Percentiles rank a stretch among this genome's conserved stretches.
phyloP scores from a whole-genome alignment of 2,888 invertebrate species.

The Lacanobia oleracea region DNA sequence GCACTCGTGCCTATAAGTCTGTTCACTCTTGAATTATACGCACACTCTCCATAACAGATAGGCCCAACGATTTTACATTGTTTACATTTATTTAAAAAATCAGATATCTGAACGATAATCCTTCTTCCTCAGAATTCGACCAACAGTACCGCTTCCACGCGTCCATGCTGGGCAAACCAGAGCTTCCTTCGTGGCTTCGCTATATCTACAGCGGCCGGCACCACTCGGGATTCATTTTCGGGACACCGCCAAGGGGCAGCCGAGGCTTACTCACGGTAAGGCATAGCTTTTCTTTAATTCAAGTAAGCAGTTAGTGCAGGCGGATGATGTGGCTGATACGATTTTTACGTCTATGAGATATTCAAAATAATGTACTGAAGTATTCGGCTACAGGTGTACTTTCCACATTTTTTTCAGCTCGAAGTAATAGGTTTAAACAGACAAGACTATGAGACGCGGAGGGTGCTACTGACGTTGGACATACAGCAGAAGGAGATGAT shows the following conservation, averaged over 20 bases:
- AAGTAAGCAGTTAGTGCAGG: background rate
- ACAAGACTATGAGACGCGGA: slow-evolving; percentile 94
- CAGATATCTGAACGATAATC: background rate
- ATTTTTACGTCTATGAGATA: too few relatives aligned
- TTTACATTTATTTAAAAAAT: too few relatives aligned
- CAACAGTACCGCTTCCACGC: slow-evolving; percentile 94
- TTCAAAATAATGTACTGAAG: too few relatives aligned
- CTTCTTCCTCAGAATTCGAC: slow-evolving; percentile 84
- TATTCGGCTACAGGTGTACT: background rate
- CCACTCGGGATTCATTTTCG: slow-evolving; percentile 95
- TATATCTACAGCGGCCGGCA: slow-evolving; percentile 95
- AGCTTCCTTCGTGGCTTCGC: slow-evolving; percentile 96
- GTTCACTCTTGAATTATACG: too few relatives aligned
- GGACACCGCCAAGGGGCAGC: slow-evolving; percentile 93
- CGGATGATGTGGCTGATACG: background rate
- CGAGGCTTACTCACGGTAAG: slow-evolving; percentile 80
- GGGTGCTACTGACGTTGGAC: slow-evolving; percentile 91
- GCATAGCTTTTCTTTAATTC: background rate
- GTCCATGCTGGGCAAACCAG: slow-evolving; percentile 94
- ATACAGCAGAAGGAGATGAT: slow-evolving; percentile 92
- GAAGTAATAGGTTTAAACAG: slow-evolving; percentile 95
- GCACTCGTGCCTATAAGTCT: background rate
- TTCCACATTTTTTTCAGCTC: slow-evolving; percentile 84
- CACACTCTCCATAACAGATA: too few relatives aligned
- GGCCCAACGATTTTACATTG: too few relatives aligned